Percentiles rank a stretch among this genome's conserved stretches.
Evolutionary conservation across 2,888 invertebrate species (phyloP).

Genomic region (Malacosoma neustria): DNA sequence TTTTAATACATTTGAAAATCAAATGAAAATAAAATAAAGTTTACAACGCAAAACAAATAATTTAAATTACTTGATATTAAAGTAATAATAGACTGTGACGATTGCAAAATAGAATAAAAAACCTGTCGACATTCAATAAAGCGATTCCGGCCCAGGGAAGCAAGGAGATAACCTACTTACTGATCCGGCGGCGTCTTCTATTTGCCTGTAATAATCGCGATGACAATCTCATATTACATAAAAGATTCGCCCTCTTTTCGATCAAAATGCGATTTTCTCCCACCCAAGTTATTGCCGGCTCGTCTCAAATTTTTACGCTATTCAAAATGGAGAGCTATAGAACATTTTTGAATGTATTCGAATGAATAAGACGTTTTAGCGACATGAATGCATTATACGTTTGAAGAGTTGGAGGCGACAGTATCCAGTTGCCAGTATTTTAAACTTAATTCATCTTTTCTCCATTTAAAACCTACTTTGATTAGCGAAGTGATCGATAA

Average conservation of each 20-base stretch:
- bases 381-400: conserved; percentile 49
- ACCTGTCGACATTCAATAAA: conserved; percentile 61
- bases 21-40: too few species aligned
- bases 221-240: conserved; percentile 75
- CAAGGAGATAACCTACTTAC: conserved; percentile 72
- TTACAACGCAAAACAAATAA: too few species aligned
- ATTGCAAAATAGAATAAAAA: conserved; percentile 31
- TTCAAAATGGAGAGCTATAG: conserved; percentile 56
- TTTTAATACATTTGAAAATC: too few species aligned
- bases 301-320: conserved; percentile 63
- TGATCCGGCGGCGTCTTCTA: conserved; percentile 71
- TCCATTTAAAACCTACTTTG: too few species aligned
- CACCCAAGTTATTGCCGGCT: conserved; percentile 64
- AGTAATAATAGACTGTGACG: conserved; percentile 18
- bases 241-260: conserved; percentile 73
- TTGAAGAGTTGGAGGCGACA: conserved; percentile 2
- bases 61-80: background rate
- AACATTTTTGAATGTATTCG: conserved; percentile 64
- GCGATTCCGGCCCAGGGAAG: conserved; percentile 65
- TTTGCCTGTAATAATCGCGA: conserved; percentile 75
- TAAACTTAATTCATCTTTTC: too few species aligned
- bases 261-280: conserved; percentile 74
- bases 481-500: too few species aligned
- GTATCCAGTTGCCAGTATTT: too few species aligned
- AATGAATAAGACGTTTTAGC: conserved; percentile 66